Evolutionary conservation across 2,113 vertebrate genomes (phyloP).

Genomic region (Aphyosemion australe): DNA sequence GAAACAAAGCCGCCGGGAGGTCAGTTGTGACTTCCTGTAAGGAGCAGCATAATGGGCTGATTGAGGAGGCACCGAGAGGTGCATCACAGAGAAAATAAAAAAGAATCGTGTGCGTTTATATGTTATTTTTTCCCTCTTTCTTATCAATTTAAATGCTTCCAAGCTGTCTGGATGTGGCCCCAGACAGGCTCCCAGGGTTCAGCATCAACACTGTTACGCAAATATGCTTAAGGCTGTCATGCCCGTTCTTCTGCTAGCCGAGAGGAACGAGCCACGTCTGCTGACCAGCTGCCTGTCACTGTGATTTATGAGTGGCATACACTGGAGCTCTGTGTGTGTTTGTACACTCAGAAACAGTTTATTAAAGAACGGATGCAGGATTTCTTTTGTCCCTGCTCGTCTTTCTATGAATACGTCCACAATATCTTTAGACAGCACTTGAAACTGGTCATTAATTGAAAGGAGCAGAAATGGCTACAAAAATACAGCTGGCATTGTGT

Average conservation of each 20-base stretch:
- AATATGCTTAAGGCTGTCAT: conserved; percentile 30
- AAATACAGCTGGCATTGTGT: neutral
- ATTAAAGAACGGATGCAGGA: conserved; percentile 38
- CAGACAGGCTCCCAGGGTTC: conserved; percentile 34
- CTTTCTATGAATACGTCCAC: conserved; percentile 20
- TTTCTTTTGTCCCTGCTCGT: conserved; percentile 29
- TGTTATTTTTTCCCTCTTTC: conserved; percentile 68
- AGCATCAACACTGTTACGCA: conserved; percentile 14
- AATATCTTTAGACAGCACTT: neutral
- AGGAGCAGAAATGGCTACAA: neutral
- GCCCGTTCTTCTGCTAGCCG: conserved; percentile 81
- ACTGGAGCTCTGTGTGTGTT: conserved; percentile 58
- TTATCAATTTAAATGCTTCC: conserved; percentile 93
- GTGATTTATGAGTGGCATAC: conserved; percentile 94
- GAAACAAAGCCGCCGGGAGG: conserved; percentile 98
- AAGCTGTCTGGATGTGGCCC: conserved; percentile 88
- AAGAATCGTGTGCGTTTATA: conserved; percentile 37
- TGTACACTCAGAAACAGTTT: conserved; percentile 29
- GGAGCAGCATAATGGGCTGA: conserved; percentile 92
- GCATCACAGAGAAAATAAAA: conserved; percentile 22
- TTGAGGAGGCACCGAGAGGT: conserved; percentile 80
- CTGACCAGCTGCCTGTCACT: conserved; percentile 87
- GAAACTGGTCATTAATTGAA: conserved; percentile 15
- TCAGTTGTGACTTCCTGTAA: conserved; percentile 87
- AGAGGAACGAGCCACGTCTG: conserved; percentile 66